Conservation (phyloP, 2,113 vertebrate species). For the Glaucidium brasilianum region DNA sequence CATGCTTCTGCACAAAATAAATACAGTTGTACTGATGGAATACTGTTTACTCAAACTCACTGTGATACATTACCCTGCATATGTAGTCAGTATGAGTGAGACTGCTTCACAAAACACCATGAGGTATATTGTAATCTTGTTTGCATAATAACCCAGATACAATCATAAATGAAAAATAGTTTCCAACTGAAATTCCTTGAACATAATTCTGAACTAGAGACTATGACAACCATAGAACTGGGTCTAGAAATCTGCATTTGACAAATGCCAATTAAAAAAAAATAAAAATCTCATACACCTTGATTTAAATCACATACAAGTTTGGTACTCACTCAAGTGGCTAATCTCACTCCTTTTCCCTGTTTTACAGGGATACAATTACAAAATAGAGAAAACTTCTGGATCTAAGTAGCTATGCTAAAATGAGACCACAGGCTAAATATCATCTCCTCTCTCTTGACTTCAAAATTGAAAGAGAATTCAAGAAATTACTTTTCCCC, state of each 20-base stretch:
- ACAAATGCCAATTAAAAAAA: background rate
- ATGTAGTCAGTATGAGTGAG: conserved; percentile 22
- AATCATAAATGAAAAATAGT: conserved; percentile 36
- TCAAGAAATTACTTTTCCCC: background rate
- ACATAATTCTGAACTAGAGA: background rate
- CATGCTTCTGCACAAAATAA: background rate
- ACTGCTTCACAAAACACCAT: background rate
- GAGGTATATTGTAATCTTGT: background rate
- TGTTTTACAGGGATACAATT: background rate
- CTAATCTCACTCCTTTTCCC: background rate
- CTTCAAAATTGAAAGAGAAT: background rate
- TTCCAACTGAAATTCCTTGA: conserved; percentile 24
- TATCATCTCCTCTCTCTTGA: background rate
- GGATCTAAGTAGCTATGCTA: background rate
- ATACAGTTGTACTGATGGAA: background rate
- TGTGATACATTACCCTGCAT: conserved; percentile 11
- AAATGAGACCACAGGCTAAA: background rate
- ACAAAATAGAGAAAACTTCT: background rate
- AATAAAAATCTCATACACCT: background rate
- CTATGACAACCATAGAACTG: background rate
- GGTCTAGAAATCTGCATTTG: background rate
- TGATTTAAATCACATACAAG: background rate
- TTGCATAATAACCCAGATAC: conserved; percentile 40
- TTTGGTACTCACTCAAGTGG: background rate
- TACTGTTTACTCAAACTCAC: background rate